Percentiles rank a stretch among this genome's conserved stretches.
These are phyloP conservation scores for Drosophila mimetica DNA, from an alignment of 2,888 invertebrate species.

Conservation along the genomic window DNA sequence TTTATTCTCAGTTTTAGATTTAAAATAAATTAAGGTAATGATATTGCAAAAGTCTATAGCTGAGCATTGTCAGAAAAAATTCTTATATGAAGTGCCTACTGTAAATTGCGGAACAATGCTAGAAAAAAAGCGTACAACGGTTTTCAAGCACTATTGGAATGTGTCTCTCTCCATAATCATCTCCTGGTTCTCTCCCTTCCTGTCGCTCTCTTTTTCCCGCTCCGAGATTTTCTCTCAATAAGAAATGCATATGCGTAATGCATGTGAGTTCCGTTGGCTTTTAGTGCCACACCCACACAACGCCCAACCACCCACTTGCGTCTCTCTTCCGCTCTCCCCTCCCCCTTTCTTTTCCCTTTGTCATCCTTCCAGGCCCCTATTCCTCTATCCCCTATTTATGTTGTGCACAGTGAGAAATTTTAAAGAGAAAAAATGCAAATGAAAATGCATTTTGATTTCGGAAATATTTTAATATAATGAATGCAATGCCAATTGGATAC, in stretches of 20 bases:
- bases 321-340: neutral
- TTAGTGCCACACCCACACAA: slow-evolving; percentile 68
- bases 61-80: no score
- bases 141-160: slow-evolving; percentile 41
- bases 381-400: slow-evolving; percentile 1
- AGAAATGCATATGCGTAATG: slow-evolving; percentile 71
- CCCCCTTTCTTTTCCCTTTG: neutral
- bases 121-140: slow-evolving; percentile 17
- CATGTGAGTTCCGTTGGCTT: slow-evolving; percentile 58
- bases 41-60: no score
- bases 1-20: no score
- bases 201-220: slow-evolving; percentile 5
- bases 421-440: neutral
- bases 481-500: no score
- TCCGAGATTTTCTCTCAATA: slow-evolving; percentile 50
- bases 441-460: no score
- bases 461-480: no score
- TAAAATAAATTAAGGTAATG: no score
- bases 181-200: slow-evolving; percentile 1
- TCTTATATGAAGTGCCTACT: neutral
- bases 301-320: slow-evolving; percentile 42
- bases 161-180: slow-evolving; percentile 11
- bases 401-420: neutral
- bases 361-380: neutral
- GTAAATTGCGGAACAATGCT: slow-evolving; percentile 2